Evolutionary conservation across 2,113 vertebrate species (phyloP).

Genomic region (Chaetorhynchus papuensis): DNA sequence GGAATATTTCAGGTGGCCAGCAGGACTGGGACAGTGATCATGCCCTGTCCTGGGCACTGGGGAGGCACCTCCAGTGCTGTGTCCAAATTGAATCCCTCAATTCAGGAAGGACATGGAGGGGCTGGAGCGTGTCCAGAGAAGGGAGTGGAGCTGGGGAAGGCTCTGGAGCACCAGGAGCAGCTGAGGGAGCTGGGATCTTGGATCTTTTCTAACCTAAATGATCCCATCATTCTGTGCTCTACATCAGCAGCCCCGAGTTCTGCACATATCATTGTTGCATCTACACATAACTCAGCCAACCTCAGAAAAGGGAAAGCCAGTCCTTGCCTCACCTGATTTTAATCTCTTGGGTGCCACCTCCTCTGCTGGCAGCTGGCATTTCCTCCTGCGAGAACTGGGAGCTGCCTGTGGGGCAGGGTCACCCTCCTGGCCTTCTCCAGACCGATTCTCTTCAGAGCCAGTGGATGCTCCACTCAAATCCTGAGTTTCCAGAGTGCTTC

Average conservation of each 20-base stretch:
- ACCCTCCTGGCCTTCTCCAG: not conserved
- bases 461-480: not conserved
- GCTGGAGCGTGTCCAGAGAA: not conserved
- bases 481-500: not conserved
- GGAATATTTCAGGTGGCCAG: not conserved
- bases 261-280: fast-evolving
- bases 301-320: not conserved
- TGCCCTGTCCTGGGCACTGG: not conserved
- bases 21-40: not conserved
- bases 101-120: not conserved
- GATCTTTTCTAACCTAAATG: not conserved
- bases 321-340: conserved; percentile 47
- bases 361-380: not conserved
- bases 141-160: not conserved
- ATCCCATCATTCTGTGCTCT: not conserved
- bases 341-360: not conserved
- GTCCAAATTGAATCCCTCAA: not conserved
- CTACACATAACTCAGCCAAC: not conserved
- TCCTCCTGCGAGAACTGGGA: not conserved
- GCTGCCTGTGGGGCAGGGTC: not conserved
- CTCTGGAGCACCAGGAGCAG: not conserved
- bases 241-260: not conserved
- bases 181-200: not conserved
- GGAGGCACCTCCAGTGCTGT: not conserved
- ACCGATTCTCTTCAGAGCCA: not conserved